These are phyloP conservation scores for Tragulus kanchil DNA, from an alignment of 2,113 vertebrate species.

Conservation along the genomic window DNA sequence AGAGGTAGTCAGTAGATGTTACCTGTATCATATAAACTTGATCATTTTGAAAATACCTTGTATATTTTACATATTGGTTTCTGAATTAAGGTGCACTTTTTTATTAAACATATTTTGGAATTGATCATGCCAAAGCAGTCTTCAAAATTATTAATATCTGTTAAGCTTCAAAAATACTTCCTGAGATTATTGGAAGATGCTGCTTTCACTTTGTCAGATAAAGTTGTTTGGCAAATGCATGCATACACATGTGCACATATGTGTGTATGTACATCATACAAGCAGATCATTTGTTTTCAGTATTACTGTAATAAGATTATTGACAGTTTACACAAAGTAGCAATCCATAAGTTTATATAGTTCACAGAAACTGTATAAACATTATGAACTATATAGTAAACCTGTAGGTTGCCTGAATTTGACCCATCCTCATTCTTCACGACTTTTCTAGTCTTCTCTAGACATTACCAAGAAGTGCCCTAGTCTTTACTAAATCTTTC, in stretches of 20 bases:
- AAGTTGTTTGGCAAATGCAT: neutral
- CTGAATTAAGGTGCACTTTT: conserved; percentile 20
- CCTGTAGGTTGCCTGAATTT: neutral
- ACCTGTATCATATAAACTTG: conserved; percentile 2
- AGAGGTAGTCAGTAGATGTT: neutral
- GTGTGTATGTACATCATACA: neutral
- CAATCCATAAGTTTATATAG: neutral
- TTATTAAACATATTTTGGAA: conserved; percentile 7
- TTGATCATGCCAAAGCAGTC: conserved; percentile 31
- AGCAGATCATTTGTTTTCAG: neutral
- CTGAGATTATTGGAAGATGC: neutral
- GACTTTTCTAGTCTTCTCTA: neutral
- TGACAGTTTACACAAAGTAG: conserved; percentile 20
- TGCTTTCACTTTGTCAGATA: conserved; percentile 26
- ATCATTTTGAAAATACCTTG: conserved; percentile 23
- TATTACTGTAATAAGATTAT: neutral
- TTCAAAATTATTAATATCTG: conserved; percentile 6
- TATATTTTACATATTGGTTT: conserved; percentile 11
- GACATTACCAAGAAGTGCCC: neutral
- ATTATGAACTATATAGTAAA: no score
- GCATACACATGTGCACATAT: neutral
- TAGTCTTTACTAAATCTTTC: neutral
- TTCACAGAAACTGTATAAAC: no score
- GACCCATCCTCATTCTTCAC: neutral
- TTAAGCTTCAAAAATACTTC: neutral